Conservation (phyloP, 2,888 invertebrate species). For the Lasioglossum figueresi region DNA sequence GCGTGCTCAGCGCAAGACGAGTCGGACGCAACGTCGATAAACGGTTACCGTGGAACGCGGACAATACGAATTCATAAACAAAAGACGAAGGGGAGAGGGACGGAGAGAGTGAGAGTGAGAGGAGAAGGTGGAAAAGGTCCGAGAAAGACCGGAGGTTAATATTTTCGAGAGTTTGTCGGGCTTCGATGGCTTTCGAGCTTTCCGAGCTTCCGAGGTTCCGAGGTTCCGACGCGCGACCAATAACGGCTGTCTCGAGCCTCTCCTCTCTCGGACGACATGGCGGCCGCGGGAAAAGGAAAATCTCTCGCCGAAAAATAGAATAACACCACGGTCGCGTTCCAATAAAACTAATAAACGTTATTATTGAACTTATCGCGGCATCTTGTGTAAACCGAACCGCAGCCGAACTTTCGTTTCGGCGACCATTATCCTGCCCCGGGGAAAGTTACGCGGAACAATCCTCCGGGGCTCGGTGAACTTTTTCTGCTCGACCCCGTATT, state of each 20-base stretch:
- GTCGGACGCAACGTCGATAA: conserved; percentile 21
- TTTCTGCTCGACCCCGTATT: neutral
- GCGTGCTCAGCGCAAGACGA: conserved; percentile 53
- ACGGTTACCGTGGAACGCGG: conserved; percentile 63
- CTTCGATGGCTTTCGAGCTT: neutral
- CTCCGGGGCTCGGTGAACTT: neutral
- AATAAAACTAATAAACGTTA: conserved; percentile 2
- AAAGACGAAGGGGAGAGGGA: neutral
- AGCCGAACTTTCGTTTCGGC: conserved; percentile 2
- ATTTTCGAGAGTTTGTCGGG: neutral
- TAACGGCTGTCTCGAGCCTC: neutral
- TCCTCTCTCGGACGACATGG: neutral
- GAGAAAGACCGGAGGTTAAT: neutral
- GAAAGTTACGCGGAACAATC: conserved; percentile 20
- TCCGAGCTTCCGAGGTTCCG: neutral
- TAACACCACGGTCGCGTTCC: neutral
- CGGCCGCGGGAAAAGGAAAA: neutral
- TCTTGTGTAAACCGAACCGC: conserved; percentile 13
- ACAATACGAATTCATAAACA: conserved; percentile 20
- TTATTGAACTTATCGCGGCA: neutral
- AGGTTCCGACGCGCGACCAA: neutral
- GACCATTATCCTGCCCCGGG: neutral
- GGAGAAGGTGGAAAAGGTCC: neutral
- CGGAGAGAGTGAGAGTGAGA: neutral
- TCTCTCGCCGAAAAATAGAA: neutral